Evolutionary conservation across 1,140 invertebrate genomes (phyloP).

Genomic region (Pogonomyrmex californicus): DNA sequence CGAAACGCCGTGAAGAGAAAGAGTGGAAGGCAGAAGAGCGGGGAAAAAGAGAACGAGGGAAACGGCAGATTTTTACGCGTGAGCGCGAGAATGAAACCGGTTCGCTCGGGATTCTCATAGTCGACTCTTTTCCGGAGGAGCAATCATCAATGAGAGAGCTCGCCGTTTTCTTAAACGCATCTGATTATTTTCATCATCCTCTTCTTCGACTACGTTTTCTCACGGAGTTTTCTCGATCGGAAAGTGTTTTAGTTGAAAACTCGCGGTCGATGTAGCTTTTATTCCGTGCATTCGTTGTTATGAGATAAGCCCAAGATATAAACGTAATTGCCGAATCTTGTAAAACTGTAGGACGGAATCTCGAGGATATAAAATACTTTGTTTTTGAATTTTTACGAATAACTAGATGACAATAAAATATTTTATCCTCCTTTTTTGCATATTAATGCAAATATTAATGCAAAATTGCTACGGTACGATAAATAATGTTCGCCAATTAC

Average conservation of each 20-base stretch:
- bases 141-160: slow-evolving; percentile 69
- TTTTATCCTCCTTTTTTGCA: background rate
- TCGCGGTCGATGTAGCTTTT: slow-evolving; percentile 22
- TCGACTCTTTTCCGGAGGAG: slow-evolving; percentile 67
- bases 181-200: slow-evolving; percentile 78
- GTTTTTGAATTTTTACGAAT: background rate
- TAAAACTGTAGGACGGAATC: background rate
- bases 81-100: slow-evolving; percentile 79
- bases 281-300: background rate
- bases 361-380: background rate
- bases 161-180: slow-evolving; percentile 78
- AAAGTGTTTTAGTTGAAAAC: slow-evolving; percentile 14
- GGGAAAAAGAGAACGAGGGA: slow-evolving; percentile 62
- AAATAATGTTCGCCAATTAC: background rate
- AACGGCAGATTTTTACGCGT: slow-evolving; percentile 77
- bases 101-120: slow-evolving; percentile 69
- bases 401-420: too few species aligned
- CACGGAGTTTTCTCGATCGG: slow-evolving; percentile 17
- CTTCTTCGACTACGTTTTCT: slow-evolving; percentile 9
- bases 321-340: background rate
- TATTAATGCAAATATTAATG: background rate
- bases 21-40: slow-evolving; percentile 29
- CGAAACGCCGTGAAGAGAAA: slow-evolving; percentile 53
- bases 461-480: background rate
- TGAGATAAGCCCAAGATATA: background rate